phyloP scores from a whole-genome alignment of 2,888 invertebrate species.

The Trachelus tabidus region DNA sequence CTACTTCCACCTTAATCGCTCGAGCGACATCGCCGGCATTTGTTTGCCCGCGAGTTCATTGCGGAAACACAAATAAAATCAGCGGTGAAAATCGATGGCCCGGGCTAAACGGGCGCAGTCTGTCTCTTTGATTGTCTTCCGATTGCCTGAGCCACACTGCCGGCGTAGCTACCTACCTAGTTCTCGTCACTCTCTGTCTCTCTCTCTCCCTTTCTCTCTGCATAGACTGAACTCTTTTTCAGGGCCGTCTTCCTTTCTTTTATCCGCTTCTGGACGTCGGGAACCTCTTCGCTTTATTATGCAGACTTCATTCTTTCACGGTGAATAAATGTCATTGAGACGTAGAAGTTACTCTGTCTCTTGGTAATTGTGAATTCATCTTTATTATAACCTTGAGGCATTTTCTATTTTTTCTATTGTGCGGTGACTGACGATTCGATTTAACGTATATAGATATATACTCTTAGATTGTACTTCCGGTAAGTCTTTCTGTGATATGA shows the following conservation, averaged over 20 bases:
- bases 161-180: not conserved
- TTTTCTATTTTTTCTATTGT: not conserved
- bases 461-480: not conserved
- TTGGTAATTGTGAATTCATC: not conserved
- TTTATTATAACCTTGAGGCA: not conserved
- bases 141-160: conserved; percentile 14
- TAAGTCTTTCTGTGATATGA: not conserved
- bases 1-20: conserved; percentile 14
- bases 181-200: not conserved
- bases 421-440: not conserved
- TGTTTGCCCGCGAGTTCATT: conserved; percentile 19
- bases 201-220: not conserved
- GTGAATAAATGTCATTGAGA: not conserved
- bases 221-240: not conserved
- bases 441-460: not conserved
- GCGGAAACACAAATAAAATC: conserved; percentile 23
- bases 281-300: not conserved
- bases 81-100: conserved; percentile 13
- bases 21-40: conserved; percentile 13
- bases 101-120: conserved; percentile 12
- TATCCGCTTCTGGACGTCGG: not conserved
- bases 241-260: not conserved
- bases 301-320: not conserved
- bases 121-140: conserved; percentile 23
- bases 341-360: not conserved